A percentile compares a stretch with the other conserved stretches of the same genome.
phyloP scores from a whole-genome alignment of 2,797 vertebrate species.

The Arctocebus calabarensis region DNA sequence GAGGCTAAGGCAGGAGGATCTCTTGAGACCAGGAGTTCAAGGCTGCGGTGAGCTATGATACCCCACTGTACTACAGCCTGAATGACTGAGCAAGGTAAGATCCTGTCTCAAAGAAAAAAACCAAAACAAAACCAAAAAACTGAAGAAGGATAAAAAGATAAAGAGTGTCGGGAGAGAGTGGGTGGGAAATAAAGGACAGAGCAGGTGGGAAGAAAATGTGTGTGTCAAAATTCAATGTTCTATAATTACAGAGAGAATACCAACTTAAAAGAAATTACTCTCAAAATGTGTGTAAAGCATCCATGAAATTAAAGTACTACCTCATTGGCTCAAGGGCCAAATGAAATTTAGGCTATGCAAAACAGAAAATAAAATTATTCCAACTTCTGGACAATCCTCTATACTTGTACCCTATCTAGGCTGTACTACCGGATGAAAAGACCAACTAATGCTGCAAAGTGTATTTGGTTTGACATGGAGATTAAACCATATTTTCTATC shows the following conservation, averaged over 20 bases:
- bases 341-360: constrained; percentile 21
- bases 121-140: not conserved
- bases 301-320: constrained; percentile 50
- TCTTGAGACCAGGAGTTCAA: not conserved
- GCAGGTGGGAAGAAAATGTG: constrained; percentile 70
- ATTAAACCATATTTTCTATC: not conserved
- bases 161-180: constrained; percentile 48
- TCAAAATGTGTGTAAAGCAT: constrained; percentile 64
- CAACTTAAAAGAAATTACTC: constrained; percentile 72
- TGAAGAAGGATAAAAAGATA: constrained; percentile 30
- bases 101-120: not conserved
- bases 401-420: not conserved
- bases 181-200: constrained; percentile 73
- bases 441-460: not conserved
- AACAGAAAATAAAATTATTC: constrained; percentile 27
- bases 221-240: constrained; percentile 72
- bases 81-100: not conserved
- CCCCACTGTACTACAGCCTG: not conserved
- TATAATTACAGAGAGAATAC: constrained; percentile 70
- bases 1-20: not conserved
- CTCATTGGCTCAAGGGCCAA: constrained; percentile 22
- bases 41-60: not conserved
- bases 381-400: not conserved
- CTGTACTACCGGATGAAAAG: not conserved
- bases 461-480: not conserved